A percentile compares a stretch with the other conserved stretches of the same genome.
phyloP scores from a whole-genome alignment of 2,797 vertebrate species.

The Cygnus olor region DNA sequence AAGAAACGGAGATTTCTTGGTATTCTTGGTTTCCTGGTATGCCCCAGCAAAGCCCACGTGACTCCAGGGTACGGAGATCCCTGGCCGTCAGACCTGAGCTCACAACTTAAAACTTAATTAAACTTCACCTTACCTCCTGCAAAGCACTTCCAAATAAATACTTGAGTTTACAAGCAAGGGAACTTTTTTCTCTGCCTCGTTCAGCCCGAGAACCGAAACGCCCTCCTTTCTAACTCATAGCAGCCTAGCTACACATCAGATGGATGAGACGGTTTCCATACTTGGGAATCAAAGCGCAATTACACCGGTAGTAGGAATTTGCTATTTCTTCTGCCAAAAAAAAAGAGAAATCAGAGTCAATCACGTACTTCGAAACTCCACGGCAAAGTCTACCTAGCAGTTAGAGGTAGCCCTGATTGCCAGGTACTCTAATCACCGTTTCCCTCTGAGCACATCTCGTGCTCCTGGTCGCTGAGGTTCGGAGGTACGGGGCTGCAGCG shows the following conservation, averaged over 20 bases:
- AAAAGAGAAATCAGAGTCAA: background rate
- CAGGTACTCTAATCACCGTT: background rate
- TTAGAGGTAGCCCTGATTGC: background rate
- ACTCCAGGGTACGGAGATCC: background rate
- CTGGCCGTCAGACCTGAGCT: background rate
- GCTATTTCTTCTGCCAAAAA: background rate
- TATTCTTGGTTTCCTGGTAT: no score
- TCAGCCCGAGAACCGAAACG: background rate
- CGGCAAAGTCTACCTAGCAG: rapidly evolving
- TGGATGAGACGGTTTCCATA: background rate
- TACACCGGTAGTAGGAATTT: background rate
- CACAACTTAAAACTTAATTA: background rate
- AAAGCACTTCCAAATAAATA: background rate
- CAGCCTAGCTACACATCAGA: background rate
- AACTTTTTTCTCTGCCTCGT: background rate
- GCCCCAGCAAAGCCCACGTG: background rate
- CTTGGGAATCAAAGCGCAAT: background rate
- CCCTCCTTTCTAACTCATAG: background rate
- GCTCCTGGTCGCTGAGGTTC: background rate
- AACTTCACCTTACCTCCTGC: background rate
- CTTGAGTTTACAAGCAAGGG: background rate
- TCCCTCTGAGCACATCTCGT: background rate
- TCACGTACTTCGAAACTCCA: background rate
- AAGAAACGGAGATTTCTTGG: background rate
- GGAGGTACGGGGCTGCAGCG: background rate